A percentile compares a stretch with the other conserved stretches of the same genome.
Conservation (phyloP, 2,113 vertebrate genomes). For the Nerophis lumbriciformis region DNA sequence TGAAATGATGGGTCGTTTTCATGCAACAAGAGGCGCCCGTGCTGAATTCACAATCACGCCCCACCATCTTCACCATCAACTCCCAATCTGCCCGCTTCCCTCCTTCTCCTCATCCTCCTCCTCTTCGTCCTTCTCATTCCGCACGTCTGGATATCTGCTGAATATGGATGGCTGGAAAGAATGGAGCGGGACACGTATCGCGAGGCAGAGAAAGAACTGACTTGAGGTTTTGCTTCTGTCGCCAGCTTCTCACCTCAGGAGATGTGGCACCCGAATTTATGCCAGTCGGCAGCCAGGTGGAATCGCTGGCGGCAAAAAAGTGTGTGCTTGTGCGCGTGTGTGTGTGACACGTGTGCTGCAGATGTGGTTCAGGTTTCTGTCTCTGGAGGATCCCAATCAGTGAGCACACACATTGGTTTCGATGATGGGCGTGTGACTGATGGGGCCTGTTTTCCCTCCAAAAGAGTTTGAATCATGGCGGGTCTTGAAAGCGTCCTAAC, state of each 20-base stretch:
- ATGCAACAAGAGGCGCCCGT: slow-evolving; percentile 74
- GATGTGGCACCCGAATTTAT: slow-evolving; percentile 55
- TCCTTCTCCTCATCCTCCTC: slow-evolving; percentile 3
- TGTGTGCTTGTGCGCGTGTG: slow-evolving; percentile 21
- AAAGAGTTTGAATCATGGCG: slow-evolving; percentile 9
- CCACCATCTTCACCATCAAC: slow-evolving; percentile 15
- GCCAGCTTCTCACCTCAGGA: slow-evolving; percentile 65
- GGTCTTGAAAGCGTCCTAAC: slow-evolving; percentile 12
- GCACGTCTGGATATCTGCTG: slow-evolving; percentile 64
- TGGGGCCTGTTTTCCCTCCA: slow-evolving; percentile 5
- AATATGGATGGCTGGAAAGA: slow-evolving; percentile 67
- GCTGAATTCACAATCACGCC: slow-evolving; percentile 75
- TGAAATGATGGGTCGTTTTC: slow-evolving; percentile 79
- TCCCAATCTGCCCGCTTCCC: slow-evolving; percentile 13
- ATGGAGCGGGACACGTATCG: slow-evolving; percentile 10
- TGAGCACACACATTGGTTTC: slow-evolving; percentile 6
- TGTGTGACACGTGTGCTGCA: slow-evolving; percentile 30
- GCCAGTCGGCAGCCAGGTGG: slow-evolving; percentile 45
- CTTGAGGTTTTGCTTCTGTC: slow-evolving; percentile 63
- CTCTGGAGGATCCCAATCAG: slow-evolving; percentile 37
- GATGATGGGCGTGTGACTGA: slow-evolving; percentile 23
- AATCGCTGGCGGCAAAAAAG: slow-evolving; percentile 47
- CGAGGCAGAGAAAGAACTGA: slow-evolving; percentile 15
- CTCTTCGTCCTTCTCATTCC: slow-evolving; percentile 49
- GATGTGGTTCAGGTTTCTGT: slow-evolving; percentile 30